Evolutionary conservation across 2,888 invertebrate genomes (phyloP), one percentile per base, ranked within the genome.

Genomic region (Polia nebulosa): DNA sequence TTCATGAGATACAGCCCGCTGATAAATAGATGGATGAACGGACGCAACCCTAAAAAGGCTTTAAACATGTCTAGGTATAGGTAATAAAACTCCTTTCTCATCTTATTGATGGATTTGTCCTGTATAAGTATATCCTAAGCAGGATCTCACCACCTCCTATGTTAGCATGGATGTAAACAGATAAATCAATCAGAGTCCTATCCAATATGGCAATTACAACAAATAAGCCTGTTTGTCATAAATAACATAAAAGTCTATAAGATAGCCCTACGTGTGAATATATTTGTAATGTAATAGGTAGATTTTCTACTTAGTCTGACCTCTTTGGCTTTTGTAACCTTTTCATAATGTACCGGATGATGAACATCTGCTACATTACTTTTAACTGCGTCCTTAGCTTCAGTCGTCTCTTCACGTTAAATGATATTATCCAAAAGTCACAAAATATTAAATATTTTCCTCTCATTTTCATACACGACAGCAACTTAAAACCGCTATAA

Each of bases 401-500:
- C 13, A 20, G 20, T 27, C 29, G 29, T 22, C 11, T 32, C 20
- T 4, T 61, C 17, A 25, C 0, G 5, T 51, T 36, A 36, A 34
- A 47, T 41, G 1, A 39, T 25, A 32, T 0, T 27, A 22, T 1
- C 6, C 6, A n/a, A 51, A 39, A 17, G 1, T 32, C 7, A 5
- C 20, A 39, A 64, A 60, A 34, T 69, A 49, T 49, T 25, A 25
- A 75, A 52, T 67, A 67, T 68, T 80, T 77, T 76, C 71, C 76
- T 57, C 56, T 64, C 41, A 70, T 77, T 77, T 77, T 77, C 77
- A 61, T 61, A 64, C 51, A 67, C 61, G 56, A 62, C 53, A 34
- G 25, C 60, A 73, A 71, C 57, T 69, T 78, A 66, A 60, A 76
- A 65, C 64, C 27, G 66, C 52, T 75, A 66, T 82, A 79, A 73